Conservation (phyloP, 1,140 invertebrate species). For the Araneus ventricosus region DNA sequence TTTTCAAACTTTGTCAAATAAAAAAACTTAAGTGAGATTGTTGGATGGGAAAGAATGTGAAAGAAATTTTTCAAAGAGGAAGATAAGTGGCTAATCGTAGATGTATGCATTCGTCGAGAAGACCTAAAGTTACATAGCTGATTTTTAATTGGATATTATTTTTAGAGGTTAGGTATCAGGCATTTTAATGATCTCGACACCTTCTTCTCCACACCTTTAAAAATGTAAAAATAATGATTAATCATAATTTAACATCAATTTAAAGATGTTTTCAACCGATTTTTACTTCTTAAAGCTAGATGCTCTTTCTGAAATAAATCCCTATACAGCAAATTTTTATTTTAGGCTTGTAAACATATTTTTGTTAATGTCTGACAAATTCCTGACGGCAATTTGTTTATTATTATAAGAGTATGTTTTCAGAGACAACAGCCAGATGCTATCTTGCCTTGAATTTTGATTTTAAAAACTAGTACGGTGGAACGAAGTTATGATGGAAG, state of each 20-base stretch:
- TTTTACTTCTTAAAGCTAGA: too few relatives aligned
- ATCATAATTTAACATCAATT: background rate
- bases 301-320: too few relatives aligned
- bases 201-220: background rate
- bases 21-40: background rate
- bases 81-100: background rate
- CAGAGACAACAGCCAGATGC: too few relatives aligned
- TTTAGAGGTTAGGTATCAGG: background rate
- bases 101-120: background rate
- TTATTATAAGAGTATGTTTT: too few relatives aligned
- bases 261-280: background rate
- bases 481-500: too few relatives aligned
- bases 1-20: slow-evolving; percentile 48
- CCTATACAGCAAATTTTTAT: too few relatives aligned
- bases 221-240: background rate
- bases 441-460: too few relatives aligned
- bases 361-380: too few relatives aligned
- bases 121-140: slow-evolving; percentile 7
- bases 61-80: background rate
- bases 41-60: background rate
- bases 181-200: background rate
- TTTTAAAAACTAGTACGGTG: too few relatives aligned
- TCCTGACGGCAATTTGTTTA: too few relatives aligned
- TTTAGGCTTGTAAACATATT: too few relatives aligned
- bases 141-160: slow-evolving; percentile 1